Percentiles rank a stretch among this genome's conserved stretches.
These are phyloP conservation scores for Zonitis immaculata DNA, from an alignment of 2,888 invertebrate genomes.

Conservation along the genomic window DNA sequence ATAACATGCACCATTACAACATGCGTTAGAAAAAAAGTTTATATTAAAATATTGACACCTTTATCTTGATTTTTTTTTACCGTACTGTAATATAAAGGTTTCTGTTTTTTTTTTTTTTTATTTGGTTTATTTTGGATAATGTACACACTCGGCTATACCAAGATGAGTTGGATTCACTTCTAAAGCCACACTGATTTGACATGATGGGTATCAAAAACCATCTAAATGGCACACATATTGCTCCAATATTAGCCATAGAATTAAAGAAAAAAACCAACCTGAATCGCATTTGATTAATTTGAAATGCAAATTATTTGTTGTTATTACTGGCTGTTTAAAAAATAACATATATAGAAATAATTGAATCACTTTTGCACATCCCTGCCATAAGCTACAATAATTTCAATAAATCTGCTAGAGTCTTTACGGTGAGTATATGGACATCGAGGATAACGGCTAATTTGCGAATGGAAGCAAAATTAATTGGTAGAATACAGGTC, in stretches of 20 bases:
- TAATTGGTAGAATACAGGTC: constrained; percentile 13
- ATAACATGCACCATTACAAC: constrained; percentile 16
- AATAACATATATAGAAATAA: neutral
- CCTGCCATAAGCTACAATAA: constrained; percentile 43
- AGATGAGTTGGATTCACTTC: constrained; percentile 10
- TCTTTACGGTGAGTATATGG: constrained; percentile 31
- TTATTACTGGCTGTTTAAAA: constrained; percentile 2
- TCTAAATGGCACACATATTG: constrained; percentile 8
- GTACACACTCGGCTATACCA: constrained; percentile 12
- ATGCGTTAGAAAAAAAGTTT: constrained; percentile 13
- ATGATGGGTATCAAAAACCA: constrained; percentile 6
- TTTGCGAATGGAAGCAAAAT: constrained; percentile 8
- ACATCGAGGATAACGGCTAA: constrained; percentile 7
- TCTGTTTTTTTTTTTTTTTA: no score
- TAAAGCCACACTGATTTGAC: constrained; percentile 13
- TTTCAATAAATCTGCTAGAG: constrained; percentile 40
- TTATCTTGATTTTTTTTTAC: constrained; percentile 12
- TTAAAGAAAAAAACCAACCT: neutral
- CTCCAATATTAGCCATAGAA: constrained; percentile 13
- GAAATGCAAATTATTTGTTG: neutral
- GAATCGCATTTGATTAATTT: no score
- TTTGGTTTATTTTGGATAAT: constrained; percentile 17
- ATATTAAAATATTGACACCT: constrained; percentile 13
- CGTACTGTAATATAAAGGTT: constrained; percentile 20
- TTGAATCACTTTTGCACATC: constrained; percentile 36